Conservation (phyloP, 1,140 invertebrate genomes). For the Listronotus bonariensis region DNA sequence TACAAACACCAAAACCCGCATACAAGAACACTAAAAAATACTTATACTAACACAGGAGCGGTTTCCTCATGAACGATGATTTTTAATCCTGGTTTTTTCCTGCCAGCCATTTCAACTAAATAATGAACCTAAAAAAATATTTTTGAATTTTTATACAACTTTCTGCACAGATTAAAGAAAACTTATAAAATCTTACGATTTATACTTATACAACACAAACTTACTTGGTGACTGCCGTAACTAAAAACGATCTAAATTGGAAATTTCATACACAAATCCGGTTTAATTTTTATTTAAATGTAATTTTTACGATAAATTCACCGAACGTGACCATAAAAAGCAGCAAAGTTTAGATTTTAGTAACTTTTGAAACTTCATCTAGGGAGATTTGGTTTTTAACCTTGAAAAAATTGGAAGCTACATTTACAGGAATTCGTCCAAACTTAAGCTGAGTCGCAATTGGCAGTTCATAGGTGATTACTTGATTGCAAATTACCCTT, state of each 20-base stretch:
- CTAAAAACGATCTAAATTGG: neutral
- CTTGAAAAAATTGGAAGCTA: neutral
- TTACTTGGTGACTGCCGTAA: neutral
- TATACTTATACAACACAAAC: neutral
- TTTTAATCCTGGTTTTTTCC: slow-evolving; percentile 55
- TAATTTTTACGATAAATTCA: slow-evolving; percentile 15
- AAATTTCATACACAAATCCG: neutral
- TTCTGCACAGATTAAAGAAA: too few relatives aligned
- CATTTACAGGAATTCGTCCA: neutral
- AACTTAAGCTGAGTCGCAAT: too few relatives aligned
- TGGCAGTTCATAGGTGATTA: too few relatives aligned
- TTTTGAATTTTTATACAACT: neutral
- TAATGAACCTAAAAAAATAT: slow-evolving; percentile 8
- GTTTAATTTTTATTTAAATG: slow-evolving; percentile 11
- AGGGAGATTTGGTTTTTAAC: slow-evolving; percentile 11
- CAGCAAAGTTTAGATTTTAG: slow-evolving; percentile 21
- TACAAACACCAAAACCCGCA: too few relatives aligned
- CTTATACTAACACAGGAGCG: slow-evolving; percentile 55
- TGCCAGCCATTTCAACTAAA: slow-evolving; percentile 43
- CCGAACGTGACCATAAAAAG: slow-evolving; percentile 36
- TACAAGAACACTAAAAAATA: too few relatives aligned
- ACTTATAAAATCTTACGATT: too few relatives aligned
- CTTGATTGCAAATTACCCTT: too few relatives aligned
- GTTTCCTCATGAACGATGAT: slow-evolving; percentile 59
- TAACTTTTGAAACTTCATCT: slow-evolving; percentile 11